phyloP scores from a whole-genome alignment of 2,113 vertebrate species.

The Poeciliopsis retropinna region DNA sequence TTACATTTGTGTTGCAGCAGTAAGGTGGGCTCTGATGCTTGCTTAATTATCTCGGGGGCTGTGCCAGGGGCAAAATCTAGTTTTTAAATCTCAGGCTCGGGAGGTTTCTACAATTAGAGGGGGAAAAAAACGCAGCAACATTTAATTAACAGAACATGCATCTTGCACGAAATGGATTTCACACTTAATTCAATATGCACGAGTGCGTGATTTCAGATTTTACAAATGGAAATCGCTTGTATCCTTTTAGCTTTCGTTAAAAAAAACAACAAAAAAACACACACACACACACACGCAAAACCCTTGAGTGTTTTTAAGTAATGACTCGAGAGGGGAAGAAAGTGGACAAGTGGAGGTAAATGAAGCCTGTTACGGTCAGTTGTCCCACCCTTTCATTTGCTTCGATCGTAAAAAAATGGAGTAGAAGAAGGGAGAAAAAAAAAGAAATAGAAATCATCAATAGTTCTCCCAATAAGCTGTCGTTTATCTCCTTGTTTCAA shows the following conservation, averaged over 20 bases:
- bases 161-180: conserved; percentile 77
- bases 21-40: conserved; percentile 67
- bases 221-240: conserved; percentile 63
- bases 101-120: conserved; percentile 75
- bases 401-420: conserved; percentile 47
- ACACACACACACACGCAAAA: conserved; percentile 1
- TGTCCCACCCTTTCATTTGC: conserved; percentile 70
- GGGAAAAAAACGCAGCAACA: conserved; percentile 57
- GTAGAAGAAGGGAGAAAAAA: not conserved
- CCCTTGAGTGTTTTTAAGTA: not conserved
- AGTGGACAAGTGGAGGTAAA: conserved; percentile 62
- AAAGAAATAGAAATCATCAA: conserved; percentile 25
- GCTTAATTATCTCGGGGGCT: conserved; percentile 74
- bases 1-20: conserved; percentile 46
- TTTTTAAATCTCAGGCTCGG: conserved; percentile 76
- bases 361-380: conserved; percentile 31
- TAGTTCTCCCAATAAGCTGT: conserved; percentile 57
- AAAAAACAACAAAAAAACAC: conserved; percentile 20
- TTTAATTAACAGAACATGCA: conserved; percentile 78
- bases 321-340: conserved; percentile 37
- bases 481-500: conserved; percentile 40
- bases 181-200: conserved; percentile 74
- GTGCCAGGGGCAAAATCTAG: conserved; percentile 78
- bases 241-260: conserved; percentile 72
- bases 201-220: conserved; percentile 56